Conservation (phyloP, 1,140 invertebrate species). For the Drosophila tristis region DNA sequence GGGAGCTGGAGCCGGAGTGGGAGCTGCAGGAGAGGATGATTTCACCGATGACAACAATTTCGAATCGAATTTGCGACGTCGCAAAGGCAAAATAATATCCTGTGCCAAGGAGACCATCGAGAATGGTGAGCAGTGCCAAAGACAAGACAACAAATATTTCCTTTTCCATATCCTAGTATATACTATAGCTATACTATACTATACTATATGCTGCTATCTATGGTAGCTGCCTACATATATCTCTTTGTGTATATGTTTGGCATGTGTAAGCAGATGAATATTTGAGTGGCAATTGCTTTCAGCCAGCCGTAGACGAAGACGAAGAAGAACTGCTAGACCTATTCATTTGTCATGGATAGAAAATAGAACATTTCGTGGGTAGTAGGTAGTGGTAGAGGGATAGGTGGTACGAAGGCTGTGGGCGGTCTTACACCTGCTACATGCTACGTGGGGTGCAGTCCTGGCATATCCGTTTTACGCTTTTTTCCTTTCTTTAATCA, state of each 20-base stretch:
- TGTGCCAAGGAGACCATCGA: conserved; percentile 84
- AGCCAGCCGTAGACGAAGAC: background rate
- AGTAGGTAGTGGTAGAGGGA: too few relatives aligned
- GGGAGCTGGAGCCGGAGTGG: background rate
- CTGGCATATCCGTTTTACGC: too few relatives aligned
- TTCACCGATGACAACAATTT: conserved; percentile 83
- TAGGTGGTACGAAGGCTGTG: too few relatives aligned
- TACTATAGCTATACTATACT: background rate
- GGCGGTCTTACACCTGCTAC: too few relatives aligned
- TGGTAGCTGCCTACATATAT: background rate
- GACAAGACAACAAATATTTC: background rate
- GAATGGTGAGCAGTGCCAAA: conserved; percentile 75
- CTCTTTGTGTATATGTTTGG: conserved; percentile 6
- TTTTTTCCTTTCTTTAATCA: conserved; percentile 15
- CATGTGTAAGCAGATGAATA: conserved; percentile 19
- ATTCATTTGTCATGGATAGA: conserved; percentile 18
- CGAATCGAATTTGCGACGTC: conserved; percentile 83
- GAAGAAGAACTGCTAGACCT: conserved; percentile 10
- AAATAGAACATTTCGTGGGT: background rate
- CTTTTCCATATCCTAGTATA: background rate
- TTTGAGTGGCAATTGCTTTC: conserved; percentile 28
- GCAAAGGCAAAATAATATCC: conserved; percentile 84
- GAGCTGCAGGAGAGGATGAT: conserved; percentile 66
- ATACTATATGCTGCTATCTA: conserved; percentile 7
- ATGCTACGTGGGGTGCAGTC: too few relatives aligned